Base-by-base conservation (phyloP, 2,797 vertebrate genomes). In the Naso thynnoides region DNA sequence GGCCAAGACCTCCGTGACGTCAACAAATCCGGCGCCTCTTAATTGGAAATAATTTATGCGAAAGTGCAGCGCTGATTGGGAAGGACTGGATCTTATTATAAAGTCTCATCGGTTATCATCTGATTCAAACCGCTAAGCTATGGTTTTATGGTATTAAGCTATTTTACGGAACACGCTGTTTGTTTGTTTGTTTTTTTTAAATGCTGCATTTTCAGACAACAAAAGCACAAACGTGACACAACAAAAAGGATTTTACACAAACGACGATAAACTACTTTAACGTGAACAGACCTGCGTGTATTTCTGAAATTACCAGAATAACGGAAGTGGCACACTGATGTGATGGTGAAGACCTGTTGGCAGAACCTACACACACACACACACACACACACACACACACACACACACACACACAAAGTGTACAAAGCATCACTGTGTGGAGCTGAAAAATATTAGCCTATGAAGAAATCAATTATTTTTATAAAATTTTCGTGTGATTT, bases 1-100 rank as follows among this genome's bases (percentile, higher is more conserved):
- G 88, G 87, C 47, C 63, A 24, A 71, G 13, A 42, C 14, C n/a
- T 18, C 24, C 18, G 10, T 91, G 88, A 92, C 88, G 89, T 90
- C 83, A 84, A 33, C 67, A 77, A 65, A 73, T 55, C 53, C 58
- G 9, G 21, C 65, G 61, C 65, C 39, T 79, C 73, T 85, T n/a
- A 82, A 87, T 79, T 85, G 66, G 78, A 53, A 60, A 83, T 70
- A 83, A 86, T 74, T 62, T 55, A 65, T 59, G 27, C 41, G 16
- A 44, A 66, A 42, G 63, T 33, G 57, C 57, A 41, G 68, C 64
- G 68, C 49, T 62, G 45, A 87, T 82, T 70, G 81, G 55, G 31
- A 23, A 60, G 42, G 74, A 78, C 76, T 21, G 7, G n/a, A 66
- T 60, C 57, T 10, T 52, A 33, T 73, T 55, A 59, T 49, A 13